These are phyloP conservation scores for Calephelis virginiensis DNA, from an alignment of 1,140 invertebrate genomes.

Conservation along the genomic window DNA sequence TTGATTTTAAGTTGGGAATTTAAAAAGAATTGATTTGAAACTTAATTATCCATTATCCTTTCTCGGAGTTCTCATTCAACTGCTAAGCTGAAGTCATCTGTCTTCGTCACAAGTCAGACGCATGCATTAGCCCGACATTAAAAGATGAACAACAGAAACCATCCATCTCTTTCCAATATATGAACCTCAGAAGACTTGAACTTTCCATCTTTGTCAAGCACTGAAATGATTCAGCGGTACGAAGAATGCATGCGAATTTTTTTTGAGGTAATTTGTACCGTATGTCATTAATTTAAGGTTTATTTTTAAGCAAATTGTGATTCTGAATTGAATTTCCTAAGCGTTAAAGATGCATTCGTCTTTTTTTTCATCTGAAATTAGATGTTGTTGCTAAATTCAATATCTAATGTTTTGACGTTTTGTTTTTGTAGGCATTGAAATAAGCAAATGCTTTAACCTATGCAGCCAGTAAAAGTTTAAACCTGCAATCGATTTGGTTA, in stretches of 20 bases:
- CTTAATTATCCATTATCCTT: constrained; percentile 48
- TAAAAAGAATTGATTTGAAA: constrained; percentile 34
- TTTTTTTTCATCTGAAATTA: constrained; percentile 51
- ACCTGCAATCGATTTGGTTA: too few relatives aligned
- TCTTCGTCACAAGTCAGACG: constrained; percentile 66
- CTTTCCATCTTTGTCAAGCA: constrained; percentile 43
- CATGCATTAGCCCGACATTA: constrained; percentile 60
- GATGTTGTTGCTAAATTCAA: constrained; percentile 41
- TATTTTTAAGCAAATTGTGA: constrained; percentile 24
- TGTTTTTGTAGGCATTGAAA: neutral
- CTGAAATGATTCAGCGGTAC: constrained; percentile 60
- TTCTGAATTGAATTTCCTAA: constrained; percentile 61
- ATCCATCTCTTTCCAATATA: constrained; percentile 34
- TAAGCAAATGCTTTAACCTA: too few relatives aligned
- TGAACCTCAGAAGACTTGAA: neutral
- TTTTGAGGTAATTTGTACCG: constrained; percentile 29
- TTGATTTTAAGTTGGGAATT: constrained; percentile 16
- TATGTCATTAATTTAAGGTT: constrained; percentile 27
- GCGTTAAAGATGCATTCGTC: constrained; percentile 59
- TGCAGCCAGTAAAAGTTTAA: too few relatives aligned
- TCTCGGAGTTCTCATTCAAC: constrained; percentile 53
- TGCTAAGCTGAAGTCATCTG: constrained; percentile 62
- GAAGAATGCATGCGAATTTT: constrained; percentile 46
- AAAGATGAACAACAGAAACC: constrained; percentile 30
- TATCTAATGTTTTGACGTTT: constrained; percentile 17